These are phyloP conservation scores for Lethrus apterus DNA, from an alignment of 1,140 invertebrate species.

Conservation along the genomic window DNA sequence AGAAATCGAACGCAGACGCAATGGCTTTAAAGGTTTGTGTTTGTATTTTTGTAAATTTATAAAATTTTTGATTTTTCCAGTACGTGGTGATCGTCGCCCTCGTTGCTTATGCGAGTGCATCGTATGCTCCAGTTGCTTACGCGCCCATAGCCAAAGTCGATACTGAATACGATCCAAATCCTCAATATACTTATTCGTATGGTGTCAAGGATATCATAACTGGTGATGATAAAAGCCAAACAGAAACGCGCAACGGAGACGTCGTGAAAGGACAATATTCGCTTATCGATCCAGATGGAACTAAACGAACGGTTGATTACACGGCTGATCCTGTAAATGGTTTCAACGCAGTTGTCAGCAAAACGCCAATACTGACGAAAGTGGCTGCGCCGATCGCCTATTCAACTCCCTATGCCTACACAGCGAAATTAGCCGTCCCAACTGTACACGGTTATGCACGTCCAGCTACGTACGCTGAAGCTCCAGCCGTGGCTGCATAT, in stretches of 20 bases:
- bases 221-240: conserved; percentile 57
- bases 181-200: conserved; percentile 61
- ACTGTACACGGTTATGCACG: no score
- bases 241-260: conserved; percentile 53
- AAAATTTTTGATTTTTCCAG: conserved; percentile 4
- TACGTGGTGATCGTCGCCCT: not conserved
- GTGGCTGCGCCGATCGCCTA: no score
- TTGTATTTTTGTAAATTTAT: not conserved
- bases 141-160: conserved; percentile 2
- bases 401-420: no score
- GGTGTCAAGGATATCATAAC: conserved; percentile 59
- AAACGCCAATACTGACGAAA: no score
- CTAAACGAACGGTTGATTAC: conserved; percentile 44
- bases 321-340: conserved; percentile 40
- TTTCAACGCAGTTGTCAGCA: conserved; percentile 44
- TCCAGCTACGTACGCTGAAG: no score
- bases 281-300: conserved; percentile 43
- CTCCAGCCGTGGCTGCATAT: no score
- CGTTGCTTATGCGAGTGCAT: not conserved
- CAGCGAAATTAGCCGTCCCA: no score
- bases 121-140: conserved; percentile 2
- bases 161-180: conserved; percentile 9
- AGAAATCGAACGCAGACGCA: not conserved
- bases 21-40: conserved; percentile 7
- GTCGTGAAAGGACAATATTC: conserved; percentile 50